phyloP scores from a whole-genome alignment of 2,797 vertebrate species.

The Acanthopagrus latus region DNA sequence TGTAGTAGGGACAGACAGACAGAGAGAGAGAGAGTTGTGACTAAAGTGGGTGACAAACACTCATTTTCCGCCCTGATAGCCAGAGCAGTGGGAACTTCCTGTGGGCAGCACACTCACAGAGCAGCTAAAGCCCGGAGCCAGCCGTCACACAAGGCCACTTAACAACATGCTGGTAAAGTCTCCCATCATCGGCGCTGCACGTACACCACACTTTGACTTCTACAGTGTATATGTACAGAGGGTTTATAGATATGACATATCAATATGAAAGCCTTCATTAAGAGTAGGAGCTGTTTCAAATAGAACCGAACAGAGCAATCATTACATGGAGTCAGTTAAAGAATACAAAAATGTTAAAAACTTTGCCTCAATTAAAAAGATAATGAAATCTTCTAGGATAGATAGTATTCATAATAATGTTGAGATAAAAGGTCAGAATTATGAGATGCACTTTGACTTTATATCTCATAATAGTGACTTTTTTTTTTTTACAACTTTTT shows the following conservation, averaged over 20 bases:
- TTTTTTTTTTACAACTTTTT: too few species aligned
- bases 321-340: too few species aligned
- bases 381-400: too few species aligned
- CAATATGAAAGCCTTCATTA: background rate
- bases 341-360: too few species aligned
- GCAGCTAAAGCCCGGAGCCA: constrained; percentile 42
- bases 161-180: constrained; percentile 18
- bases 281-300: too few species aligned
- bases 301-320: background rate
- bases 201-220: background rate
- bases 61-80: constrained; percentile 86
- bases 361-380: too few species aligned
- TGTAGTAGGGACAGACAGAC: constrained; percentile 15
- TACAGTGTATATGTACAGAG: background rate
- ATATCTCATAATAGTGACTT: too few species aligned
- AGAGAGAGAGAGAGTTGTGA: constrained; percentile 51
- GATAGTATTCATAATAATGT: too few species aligned
- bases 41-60: constrained; percentile 82
- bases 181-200: constrained; percentile 23
- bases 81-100: constrained; percentile 87
- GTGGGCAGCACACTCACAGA: constrained; percentile 75
- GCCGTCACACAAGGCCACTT: constrained; percentile 13
- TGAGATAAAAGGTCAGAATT: too few species aligned
- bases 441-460: too few species aligned
- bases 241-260: background rate